Conservation (phyloP, 1,140 invertebrate species). For the Penaeus chinensis region DNA sequence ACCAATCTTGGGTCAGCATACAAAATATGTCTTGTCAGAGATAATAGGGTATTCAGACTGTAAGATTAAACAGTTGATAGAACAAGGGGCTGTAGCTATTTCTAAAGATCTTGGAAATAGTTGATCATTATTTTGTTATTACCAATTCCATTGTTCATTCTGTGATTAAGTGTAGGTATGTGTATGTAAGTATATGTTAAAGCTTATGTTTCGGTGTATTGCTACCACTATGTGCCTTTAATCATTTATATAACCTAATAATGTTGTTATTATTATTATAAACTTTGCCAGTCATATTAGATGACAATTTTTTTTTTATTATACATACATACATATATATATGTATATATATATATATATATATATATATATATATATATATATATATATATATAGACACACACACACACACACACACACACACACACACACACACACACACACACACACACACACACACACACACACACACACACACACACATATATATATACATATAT, state of each 20-base stretch:
- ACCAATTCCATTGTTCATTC: neutral
- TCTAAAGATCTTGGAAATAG: neutral
- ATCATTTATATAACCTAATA: no score
- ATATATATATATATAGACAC: neutral
- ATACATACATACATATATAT: no score
- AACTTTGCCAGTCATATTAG: no score
- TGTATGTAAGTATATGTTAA: no score
- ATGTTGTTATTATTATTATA: no score
- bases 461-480: no score
- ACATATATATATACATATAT: no score
- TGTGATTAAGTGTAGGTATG: neutral
- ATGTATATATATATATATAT: neutral
- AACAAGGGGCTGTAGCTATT: constrained; percentile 71
- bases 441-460: no score
- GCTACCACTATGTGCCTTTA: no score
- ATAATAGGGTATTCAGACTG: constrained; percentile 77
- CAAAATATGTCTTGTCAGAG: constrained; percentile 78
- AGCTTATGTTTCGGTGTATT: no score
- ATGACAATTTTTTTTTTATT: no score
- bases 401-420: neutral
- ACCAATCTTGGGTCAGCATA: constrained; percentile 89
- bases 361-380: neutral
- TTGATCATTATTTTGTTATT: neutral
- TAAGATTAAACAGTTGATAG: constrained; percentile 74
- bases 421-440: neutral